Base-by-base conservation (phyloP, 1,140 invertebrate species). In the Drosophila rhopaloa region DNA sequence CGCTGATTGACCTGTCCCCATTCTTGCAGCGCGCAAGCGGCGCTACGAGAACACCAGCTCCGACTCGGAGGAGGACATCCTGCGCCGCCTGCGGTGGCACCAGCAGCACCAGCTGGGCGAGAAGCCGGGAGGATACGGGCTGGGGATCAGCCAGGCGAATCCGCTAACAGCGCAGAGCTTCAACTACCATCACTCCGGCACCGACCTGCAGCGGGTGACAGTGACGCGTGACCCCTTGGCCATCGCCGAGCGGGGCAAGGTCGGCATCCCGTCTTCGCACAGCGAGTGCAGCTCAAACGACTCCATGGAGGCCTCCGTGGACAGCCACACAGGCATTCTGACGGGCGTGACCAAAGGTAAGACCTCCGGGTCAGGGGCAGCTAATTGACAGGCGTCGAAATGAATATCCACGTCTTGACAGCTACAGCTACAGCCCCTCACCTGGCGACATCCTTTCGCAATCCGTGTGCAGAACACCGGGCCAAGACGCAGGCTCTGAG, bases 61-160 rank as follows among this genome's bases (percentile, higher is more conserved):
- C 27, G 95, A 96, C 92, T 96, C 95, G 32, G 96, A 97, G 84
- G 96, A 96, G 79, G 96, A 96, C 91, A 95, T 95, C n/a, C 91
- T 95, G 73, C 93, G 95, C 55, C 91, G 95, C 63, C 91, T 95
- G 75, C 93, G 94, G 53, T 94, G 90, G 58, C 92, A 92, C 80
- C 91, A 92, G 57, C 89, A 90, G 53, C 76, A 76, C 38, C 54
- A 77, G 40, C 67, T 76, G 13, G 84, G 77, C 62, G 80, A 81
- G 14, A 82, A 90, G 43, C 75, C 74, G 29, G 76, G 79, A 2
- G 78, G 78, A 47, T 92, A 92, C 76, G 91, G 91, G 44, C 76
- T 91, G 40, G 81, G 80, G 14, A 71, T 67, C 40, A 76, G 79
- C 51, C 83, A 91, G 63, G 57, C 70, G 41, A 90, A 89, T 55